These are phyloP conservation scores for Chrosomus eos DNA, from an alignment of 2,797 vertebrate species.

Conservation along the genomic window DNA sequence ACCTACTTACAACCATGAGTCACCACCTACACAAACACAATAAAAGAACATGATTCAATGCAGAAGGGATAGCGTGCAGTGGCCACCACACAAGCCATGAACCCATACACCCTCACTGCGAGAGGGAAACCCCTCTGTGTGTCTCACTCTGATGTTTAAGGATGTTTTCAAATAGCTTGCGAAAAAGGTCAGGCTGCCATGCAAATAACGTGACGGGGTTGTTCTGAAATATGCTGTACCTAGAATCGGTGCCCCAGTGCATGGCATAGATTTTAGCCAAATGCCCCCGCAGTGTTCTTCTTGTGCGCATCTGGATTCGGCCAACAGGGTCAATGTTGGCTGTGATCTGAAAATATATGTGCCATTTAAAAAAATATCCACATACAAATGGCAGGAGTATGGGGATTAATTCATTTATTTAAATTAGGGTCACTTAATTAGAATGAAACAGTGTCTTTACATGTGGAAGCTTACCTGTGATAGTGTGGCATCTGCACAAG, in stretches of 20 bases:
- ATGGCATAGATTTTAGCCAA: constrained; percentile 99
- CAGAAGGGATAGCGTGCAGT: constrained; percentile 13
- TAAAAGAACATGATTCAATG: constrained; percentile 32
- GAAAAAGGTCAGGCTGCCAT: not conserved
- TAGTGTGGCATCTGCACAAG: constrained; percentile 97
- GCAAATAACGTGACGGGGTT: not conserved
- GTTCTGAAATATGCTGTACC: constrained; percentile 71
- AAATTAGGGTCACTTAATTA: not conserved
- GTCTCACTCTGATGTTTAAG: not conserved
- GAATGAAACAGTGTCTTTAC: not conserved
- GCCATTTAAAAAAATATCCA: constrained; percentile 4
- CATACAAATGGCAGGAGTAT: not conserved
- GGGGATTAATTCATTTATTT: not conserved
- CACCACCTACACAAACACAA: constrained; percentile 36
- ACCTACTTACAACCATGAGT: constrained; percentile 34
- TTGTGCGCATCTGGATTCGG: constrained; percentile 99
- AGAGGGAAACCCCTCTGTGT: constrained; percentile 17
- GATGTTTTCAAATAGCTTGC: not conserved
- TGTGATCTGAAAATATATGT: constrained; percentile 85
- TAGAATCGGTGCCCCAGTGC: constrained; percentile 99
- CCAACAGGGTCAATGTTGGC: constrained; percentile 98
- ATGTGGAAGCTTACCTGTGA: constrained; percentile 85
- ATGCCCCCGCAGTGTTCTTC: constrained; percentile 96
- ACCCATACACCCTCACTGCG: not conserved
- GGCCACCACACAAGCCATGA: constrained; percentile 14